phyloP scores from a whole-genome alignment of 2,113 vertebrate species.

The Ageneiosus marmoratus region DNA sequence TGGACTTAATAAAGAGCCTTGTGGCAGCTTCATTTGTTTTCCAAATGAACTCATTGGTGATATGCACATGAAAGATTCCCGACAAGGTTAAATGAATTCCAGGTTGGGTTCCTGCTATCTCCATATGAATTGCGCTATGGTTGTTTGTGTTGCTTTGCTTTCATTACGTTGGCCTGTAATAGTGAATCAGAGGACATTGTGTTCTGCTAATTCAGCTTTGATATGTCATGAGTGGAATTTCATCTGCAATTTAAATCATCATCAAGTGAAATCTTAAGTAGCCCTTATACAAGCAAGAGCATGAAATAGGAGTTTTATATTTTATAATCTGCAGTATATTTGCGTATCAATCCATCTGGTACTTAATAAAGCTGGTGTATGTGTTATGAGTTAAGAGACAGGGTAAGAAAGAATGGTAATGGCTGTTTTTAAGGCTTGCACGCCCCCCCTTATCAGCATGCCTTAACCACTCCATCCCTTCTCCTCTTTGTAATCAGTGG shows the following conservation, averaged over 20 bases:
- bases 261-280: not conserved
- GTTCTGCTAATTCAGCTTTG: slow-evolving; percentile 22
- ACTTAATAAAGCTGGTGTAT: not conserved
- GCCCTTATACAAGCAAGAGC: not conserved
- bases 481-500: slow-evolving; percentile 28
- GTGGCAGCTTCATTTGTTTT: slow-evolving; percentile 41
- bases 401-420: slow-evolving; percentile 26
- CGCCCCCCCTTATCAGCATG: slow-evolving; percentile 2
- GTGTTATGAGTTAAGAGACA: slow-evolving; percentile 25
- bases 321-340: not conserved
- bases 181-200: not conserved
- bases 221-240: slow-evolving; percentile 1
- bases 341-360: not conserved
- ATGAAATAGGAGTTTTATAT: not conserved
- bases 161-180: slow-evolving; percentile 1
- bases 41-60: slow-evolving; percentile 34
- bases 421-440: not conserved
- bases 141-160: slow-evolving; percentile 8
- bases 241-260: not conserved
- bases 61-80: slow-evolving; percentile 16
- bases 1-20: slow-evolving; percentile 16
- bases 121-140: slow-evolving; percentile 18
- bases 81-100: slow-evolving; percentile 2
- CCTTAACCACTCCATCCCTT: slow-evolving; percentile 16
- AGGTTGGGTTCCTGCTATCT: slow-evolving; percentile 9